Evolutionary conservation across 2,797 vertebrate genomes (phyloP).

Genomic region (Percopsis omiscomaycus): DNA sequence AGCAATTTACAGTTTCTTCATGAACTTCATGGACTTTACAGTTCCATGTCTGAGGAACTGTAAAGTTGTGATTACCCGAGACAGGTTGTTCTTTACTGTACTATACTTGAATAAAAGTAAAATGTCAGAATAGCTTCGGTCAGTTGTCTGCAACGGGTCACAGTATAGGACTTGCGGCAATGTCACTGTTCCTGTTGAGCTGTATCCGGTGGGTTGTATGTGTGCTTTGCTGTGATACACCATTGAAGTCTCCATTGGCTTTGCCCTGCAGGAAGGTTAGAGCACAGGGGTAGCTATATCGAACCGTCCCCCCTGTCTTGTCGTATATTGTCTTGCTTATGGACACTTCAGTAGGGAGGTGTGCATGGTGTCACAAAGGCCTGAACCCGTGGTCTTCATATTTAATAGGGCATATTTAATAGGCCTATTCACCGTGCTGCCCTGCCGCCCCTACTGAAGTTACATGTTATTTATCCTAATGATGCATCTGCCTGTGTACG

Average conservation of each 20-base stretch:
- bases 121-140: slow-evolving; percentile 57
- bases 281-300: slow-evolving; percentile 19
- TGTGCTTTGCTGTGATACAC: slow-evolving; percentile 13
- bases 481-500: slow-evolving; percentile 2
- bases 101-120: slow-evolving; percentile 10
- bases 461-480: slow-evolving; percentile 3
- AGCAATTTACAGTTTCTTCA: slow-evolving; percentile 19
- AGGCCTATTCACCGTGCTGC: slow-evolving; percentile 1
- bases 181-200: slow-evolving; percentile 38
- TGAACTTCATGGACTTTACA: slow-evolving; percentile 24
- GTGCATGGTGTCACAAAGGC: slow-evolving; percentile 24
- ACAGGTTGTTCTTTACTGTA: not conserved
- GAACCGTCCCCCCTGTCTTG: not conserved
- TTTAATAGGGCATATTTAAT: not conserved
- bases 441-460: not conserved
- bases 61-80: no score
- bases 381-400: slow-evolving; percentile 10
- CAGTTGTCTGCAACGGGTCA: slow-evolving; percentile 45
- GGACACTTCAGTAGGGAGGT: slow-evolving; percentile 5
- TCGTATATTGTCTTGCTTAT: not conserved
- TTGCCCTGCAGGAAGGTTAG: slow-evolving; percentile 16
- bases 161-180: slow-evolving; percentile 43
- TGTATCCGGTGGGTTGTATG: slow-evolving; percentile 1
- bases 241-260: slow-evolving; percentile 17
- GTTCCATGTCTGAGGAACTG: slow-evolving; percentile 25